phyloP scores from a whole-genome alignment of 2,113 vertebrate genomes.

The Plestiodon gilberti region DNA sequence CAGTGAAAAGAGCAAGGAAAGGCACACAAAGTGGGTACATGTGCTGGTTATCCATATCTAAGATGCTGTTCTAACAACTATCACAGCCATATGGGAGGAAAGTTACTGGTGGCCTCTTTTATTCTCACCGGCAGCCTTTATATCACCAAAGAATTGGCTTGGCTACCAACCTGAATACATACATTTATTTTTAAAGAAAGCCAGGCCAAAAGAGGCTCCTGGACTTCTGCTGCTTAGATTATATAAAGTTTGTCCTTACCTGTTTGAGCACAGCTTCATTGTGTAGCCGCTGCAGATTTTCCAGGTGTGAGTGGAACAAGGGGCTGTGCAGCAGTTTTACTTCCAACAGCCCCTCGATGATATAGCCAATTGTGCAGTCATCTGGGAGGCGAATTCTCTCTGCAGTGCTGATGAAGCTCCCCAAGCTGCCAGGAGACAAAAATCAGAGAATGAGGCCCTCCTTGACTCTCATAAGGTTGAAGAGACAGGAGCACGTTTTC shows the following conservation, averaged over 20 bases:
- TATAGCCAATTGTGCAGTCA: slow-evolving; percentile 96
- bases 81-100: fast-evolving
- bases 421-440: slow-evolving; percentile 78
- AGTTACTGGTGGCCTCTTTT: neutral
- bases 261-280: slow-evolving; percentile 80
- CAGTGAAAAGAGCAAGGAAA: neutral
- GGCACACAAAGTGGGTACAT: neutral
- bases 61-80: fast-evolving
- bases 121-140: neutral
- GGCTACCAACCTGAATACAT: neutral
- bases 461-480: neutral
- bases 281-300: slow-evolving; percentile 88
- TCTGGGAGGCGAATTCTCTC: slow-evolving; percentile 95
- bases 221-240: neutral
- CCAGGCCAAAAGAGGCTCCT: neutral
- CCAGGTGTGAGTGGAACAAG: slow-evolving; percentile 95
- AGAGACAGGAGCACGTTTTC: fast-evolving
- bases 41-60: neutral
- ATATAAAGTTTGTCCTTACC: slow-evolving; percentile 72
- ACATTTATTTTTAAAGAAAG: neutral
- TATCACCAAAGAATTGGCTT: too few species aligned
- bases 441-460: neutral
- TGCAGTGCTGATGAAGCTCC: slow-evolving; percentile 96
- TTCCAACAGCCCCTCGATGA: slow-evolving; percentile 93
- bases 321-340: slow-evolving; percentile 85